These are phyloP conservation scores for Phenganax marumi DNA, from an alignment of 92 coral and sea anemone genomes.

Conservation along the genomic window DNA sequence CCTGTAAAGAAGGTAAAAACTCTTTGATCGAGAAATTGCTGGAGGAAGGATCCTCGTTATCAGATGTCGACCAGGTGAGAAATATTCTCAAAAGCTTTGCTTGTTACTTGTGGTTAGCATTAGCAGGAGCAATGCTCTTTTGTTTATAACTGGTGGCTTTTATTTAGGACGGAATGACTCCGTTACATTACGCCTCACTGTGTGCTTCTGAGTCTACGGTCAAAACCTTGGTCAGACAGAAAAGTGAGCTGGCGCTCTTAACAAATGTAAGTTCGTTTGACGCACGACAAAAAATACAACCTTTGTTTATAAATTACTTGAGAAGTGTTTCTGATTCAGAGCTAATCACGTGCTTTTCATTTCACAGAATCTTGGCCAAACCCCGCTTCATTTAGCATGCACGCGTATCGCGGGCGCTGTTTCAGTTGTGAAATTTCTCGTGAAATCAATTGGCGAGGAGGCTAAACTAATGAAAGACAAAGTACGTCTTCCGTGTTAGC, in stretches of 20 bases:
- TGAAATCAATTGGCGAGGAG: slow-evolving; percentile 83
- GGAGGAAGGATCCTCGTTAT: slow-evolving; percentile 81
- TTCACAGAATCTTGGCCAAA: slow-evolving; percentile 76
- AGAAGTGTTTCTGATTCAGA: not conserved
- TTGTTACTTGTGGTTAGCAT: not conserved
- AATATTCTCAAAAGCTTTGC: too few species aligned
- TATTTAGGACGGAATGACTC: slow-evolving; percentile 79
- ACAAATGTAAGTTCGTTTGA: slow-evolving; percentile 71
- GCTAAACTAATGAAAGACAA: slow-evolving; percentile 71
- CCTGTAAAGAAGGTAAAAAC: slow-evolving; percentile 86
- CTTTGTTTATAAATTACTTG: not conserved
- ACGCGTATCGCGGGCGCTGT: slow-evolving; percentile 92
- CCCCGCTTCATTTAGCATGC: slow-evolving; percentile 92
- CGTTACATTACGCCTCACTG: slow-evolving; percentile 85
- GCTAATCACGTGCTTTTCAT: not conserved
- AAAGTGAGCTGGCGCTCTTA: slow-evolving; percentile 66
- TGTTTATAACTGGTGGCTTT: not conserved
- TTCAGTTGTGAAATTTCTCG: slow-evolving; percentile 76
- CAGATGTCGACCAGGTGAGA: slow-evolving; percentile 77
- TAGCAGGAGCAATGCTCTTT: not conserved
- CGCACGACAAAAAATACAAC: not conserved
- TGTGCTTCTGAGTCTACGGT: slow-evolving; percentile 94
- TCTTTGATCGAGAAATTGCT: slow-evolving; percentile 85
- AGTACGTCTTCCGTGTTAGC: slow-evolving; percentile 38
- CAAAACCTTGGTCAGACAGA: slow-evolving; percentile 74